A percentile compares a stretch with the other conserved stretches of the same genome.
Evolutionary conservation across 64 coral and sea anemone species (phyloP).

Genomic region (Cladopsammia gracilis): DNA sequence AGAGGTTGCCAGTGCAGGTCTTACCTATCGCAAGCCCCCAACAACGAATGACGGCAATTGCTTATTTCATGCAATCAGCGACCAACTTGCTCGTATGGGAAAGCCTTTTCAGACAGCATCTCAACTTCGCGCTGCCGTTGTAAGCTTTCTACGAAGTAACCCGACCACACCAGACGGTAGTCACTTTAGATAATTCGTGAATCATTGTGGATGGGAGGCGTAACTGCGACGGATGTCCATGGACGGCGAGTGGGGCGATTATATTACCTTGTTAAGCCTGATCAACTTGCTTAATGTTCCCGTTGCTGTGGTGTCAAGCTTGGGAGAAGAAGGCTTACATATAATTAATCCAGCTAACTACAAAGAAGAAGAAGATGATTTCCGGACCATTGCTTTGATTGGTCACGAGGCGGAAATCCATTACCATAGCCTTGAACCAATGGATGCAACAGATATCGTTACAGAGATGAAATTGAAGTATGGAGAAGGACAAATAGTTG

Average conservation of each 20-base stretch:
- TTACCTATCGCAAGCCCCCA: too few relatives aligned
- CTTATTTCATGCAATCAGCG: too few relatives aligned
- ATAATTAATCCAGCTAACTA: neutral
- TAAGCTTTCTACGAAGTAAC: neutral
- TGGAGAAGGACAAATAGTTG: neutral
- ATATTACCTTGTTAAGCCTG: neutral
- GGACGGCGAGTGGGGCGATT: constrained; percentile 19
- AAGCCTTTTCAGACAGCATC: neutral
- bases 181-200: constrained; percentile 1
- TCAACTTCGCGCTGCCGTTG: neutral
- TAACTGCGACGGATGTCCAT: neutral
- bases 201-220: neutral
- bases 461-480: neutral
- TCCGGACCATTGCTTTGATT: neutral
- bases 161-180: neutral
- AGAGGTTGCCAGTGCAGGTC: neutral
- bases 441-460: neutral
- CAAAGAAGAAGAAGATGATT: too few relatives aligned
- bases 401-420: constrained; percentile 4
- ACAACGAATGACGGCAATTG: too few relatives aligned
- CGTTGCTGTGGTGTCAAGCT: neutral
- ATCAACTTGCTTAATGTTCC: neutral
- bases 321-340: neutral
- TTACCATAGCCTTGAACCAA: neutral
- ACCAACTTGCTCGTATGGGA: neutral